These are phyloP conservation scores for Athene noctua DNA, from an alignment of 2,113 vertebrate genomes.

Conservation along the genomic window DNA sequence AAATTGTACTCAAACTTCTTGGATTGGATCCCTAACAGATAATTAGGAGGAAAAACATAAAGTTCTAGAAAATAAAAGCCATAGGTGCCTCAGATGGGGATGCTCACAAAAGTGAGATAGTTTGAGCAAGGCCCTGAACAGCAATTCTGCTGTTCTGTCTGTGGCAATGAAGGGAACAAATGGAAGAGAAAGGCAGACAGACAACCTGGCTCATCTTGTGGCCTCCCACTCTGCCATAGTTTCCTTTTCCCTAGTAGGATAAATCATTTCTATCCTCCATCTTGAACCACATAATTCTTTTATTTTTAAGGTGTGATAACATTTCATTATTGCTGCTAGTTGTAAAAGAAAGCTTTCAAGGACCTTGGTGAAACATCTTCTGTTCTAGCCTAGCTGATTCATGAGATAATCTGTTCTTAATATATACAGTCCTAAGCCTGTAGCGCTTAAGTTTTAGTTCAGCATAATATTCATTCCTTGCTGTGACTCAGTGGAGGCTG, in stretches of 20 bases:
- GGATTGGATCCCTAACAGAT: neutral
- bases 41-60: neutral
- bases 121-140: neutral
- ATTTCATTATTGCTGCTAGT: neutral
- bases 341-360: slow-evolving; percentile 21
- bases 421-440: neutral
- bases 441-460: slow-evolving; percentile 32
- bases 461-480: slow-evolving; percentile 44
- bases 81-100: neutral
- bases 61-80: neutral
- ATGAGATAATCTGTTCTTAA: slow-evolving; percentile 49
- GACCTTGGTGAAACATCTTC: slow-evolving; percentile 16
- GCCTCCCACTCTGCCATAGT: neutral
- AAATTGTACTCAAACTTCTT: neutral
- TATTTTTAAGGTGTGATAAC: neutral
- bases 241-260: neutral
- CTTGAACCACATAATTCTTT: neutral
- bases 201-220: neutral
- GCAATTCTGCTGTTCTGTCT: neutral
- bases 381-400: slow-evolving; percentile 18
- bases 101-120: neutral
- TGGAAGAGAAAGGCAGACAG: neutral
- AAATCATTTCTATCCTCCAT: neutral
- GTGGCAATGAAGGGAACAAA: neutral
- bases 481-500: slow-evolving; percentile 54